Conservation (phyloP, 1,140 invertebrate species). For the Physella acuta region DNA sequence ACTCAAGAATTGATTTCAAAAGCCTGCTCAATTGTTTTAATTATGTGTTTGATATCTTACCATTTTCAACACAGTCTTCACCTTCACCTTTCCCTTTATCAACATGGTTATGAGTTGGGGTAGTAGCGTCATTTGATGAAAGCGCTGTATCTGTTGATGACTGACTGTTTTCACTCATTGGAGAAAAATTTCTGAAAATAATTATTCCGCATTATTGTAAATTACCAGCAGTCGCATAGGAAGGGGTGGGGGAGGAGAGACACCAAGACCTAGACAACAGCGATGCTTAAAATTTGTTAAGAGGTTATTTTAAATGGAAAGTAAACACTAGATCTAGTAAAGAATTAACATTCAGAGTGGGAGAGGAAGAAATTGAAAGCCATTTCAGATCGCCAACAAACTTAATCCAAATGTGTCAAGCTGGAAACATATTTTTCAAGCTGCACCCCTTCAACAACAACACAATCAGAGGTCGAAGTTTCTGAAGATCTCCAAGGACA, state of each 20-base stretch:
- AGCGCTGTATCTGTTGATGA: conserved; percentile 58
- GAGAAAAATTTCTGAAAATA: conserved; percentile 24
- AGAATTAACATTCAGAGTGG: not conserved
- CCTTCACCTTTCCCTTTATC: conserved; percentile 45
- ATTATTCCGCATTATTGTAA: no score
- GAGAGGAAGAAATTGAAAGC: no score
- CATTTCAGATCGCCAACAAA: not conserved
- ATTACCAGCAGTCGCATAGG: no score
- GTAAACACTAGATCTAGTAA: not conserved
- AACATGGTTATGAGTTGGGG: conserved; percentile 46
- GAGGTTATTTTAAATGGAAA: not conserved
- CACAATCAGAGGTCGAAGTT: no score
- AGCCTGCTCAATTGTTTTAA: no score
- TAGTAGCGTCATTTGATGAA: conserved; percentile 51
- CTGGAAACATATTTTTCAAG: not conserved
- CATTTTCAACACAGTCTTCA: conserved; percentile 29
- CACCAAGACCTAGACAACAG: no score
- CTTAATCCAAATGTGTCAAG: not conserved
- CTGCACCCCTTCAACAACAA: no score
- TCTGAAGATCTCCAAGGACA: no score
- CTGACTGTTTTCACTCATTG: conserved; percentile 51
- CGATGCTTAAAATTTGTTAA: no score
- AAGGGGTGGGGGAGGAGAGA: no score
- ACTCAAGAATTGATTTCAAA: not conserved
- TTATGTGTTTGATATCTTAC: not conserved